phyloP scores from a whole-genome alignment of 2,797 vertebrate species.

The Falco peregrinus region DNA sequence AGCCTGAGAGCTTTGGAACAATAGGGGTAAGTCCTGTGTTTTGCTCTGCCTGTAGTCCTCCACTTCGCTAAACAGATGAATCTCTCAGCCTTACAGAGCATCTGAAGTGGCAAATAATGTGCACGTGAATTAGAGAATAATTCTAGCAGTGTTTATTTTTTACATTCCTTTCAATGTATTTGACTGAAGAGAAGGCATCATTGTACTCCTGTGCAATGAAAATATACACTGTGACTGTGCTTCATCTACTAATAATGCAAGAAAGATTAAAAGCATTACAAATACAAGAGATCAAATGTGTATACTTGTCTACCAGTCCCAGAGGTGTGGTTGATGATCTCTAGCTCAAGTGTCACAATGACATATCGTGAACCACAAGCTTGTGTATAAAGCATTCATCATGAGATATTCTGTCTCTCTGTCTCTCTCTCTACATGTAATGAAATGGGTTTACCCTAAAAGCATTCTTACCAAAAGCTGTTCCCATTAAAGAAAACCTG shows the following conservation, averaged over 20 bases:
- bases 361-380: neutral
- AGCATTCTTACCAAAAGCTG: neutral
- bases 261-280: neutral
- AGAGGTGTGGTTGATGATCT: neutral
- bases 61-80: neutral
- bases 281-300: neutral
- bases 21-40: constrained; percentile 85
- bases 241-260: neutral
- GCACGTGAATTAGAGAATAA: neutral
- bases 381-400: neutral
- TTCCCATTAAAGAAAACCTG: neutral
- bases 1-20: constrained; percentile 87
- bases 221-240: neutral
- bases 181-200: neutral
- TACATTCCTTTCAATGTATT: neutral
- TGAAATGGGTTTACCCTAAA: neutral
- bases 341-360: neutral
- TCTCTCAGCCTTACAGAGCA: neutral
- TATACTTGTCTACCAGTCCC: neutral
- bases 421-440: neutral
- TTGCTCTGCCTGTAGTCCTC: neutral
- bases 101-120: neutral
- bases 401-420: neutral
- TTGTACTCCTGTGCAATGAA: neutral
- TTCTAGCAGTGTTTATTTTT: neutral